A percentile compares a stretch with the other conserved stretches of the same genome.
These are phyloP conservation scores for Nomia melanderi DNA, from an alignment of 1,140 invertebrate genomes.

Conservation along the genomic window DNA sequence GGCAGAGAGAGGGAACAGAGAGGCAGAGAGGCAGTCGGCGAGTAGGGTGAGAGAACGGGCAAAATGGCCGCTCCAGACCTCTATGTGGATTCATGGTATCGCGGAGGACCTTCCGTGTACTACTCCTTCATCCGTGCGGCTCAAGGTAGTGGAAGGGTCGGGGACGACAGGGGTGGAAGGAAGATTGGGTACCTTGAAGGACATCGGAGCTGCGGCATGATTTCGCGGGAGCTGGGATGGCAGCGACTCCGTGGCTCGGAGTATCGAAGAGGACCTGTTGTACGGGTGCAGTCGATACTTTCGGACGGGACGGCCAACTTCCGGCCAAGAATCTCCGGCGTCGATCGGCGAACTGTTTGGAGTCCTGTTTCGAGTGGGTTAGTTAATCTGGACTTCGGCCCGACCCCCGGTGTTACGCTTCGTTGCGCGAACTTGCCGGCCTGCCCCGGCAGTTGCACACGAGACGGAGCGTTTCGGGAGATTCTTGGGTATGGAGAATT, in stretches of 20 bases:
- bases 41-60: conserved; percentile 53
- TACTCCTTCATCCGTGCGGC: conserved; percentile 36
- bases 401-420: conserved; percentile 9
- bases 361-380: background rate
- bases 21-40: conserved; percentile 32
- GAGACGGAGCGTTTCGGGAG: conserved; percentile 2
- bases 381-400: background rate
- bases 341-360: conserved; percentile 8
- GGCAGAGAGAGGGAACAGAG: background rate
- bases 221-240: conserved; percentile 6
- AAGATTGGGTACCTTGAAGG: conserved; percentile 46
- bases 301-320: conserved; percentile 42
- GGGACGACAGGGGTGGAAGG: conserved; percentile 10
- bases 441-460: background rate
- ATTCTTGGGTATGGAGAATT: background rate
- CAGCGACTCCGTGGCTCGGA: too few species aligned
- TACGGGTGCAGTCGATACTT: conserved; percentile 46
- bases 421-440: conserved; percentile 6
- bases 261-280: conserved; percentile 48
- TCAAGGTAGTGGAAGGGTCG: conserved; percentile 7
- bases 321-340: conserved; percentile 45
- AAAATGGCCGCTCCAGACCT: conserved; percentile 76
- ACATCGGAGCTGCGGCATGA: conserved; percentile 44
- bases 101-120: conserved; percentile 61
- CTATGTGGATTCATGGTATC: conserved; percentile 72